Evolutionary conservation across 2,797 vertebrate genomes (phyloP).

Genomic region (Phalloptychus januarius): DNA sequence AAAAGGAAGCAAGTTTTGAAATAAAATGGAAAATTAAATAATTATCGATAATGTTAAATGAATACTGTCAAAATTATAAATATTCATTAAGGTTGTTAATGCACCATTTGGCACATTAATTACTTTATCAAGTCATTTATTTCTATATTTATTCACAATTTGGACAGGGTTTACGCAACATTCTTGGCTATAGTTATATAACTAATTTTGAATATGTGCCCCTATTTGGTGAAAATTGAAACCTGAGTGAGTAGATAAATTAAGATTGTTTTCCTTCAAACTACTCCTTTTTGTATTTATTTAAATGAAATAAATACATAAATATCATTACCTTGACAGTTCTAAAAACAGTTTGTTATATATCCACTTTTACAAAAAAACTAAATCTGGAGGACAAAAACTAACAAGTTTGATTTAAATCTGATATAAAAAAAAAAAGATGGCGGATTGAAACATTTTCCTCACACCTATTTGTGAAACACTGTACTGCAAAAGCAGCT

Average conservation of each 20-base stretch:
- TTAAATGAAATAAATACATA: too few species aligned
- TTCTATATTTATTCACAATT: neutral
- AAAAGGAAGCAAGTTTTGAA: neutral
- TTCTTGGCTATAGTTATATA: neutral
- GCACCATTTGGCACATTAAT: neutral
- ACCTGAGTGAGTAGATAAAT: too few species aligned
- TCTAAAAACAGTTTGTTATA: neutral
- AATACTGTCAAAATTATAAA: neutral
- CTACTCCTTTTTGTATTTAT: too few species aligned
- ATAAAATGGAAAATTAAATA: neutral
- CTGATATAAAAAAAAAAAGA: constrained; percentile 52
- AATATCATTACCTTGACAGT: neutral
- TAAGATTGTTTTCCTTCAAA: too few species aligned
- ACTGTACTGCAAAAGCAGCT: constrained; percentile 78
- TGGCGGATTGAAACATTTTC: constrained; percentile 58
- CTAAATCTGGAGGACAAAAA: neutral
- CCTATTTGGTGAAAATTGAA: neutral
- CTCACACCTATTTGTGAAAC: constrained; percentile 65
- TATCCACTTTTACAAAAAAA: neutral
- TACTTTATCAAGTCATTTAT: neutral
- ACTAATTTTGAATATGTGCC: too few species aligned
- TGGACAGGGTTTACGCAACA: neutral
- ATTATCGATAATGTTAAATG: neutral
- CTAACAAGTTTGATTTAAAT: neutral
- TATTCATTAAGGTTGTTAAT: neutral